phyloP scores from a whole-genome alignment of 1,140 invertebrate species.

The Sminthurinus signatus region DNA sequence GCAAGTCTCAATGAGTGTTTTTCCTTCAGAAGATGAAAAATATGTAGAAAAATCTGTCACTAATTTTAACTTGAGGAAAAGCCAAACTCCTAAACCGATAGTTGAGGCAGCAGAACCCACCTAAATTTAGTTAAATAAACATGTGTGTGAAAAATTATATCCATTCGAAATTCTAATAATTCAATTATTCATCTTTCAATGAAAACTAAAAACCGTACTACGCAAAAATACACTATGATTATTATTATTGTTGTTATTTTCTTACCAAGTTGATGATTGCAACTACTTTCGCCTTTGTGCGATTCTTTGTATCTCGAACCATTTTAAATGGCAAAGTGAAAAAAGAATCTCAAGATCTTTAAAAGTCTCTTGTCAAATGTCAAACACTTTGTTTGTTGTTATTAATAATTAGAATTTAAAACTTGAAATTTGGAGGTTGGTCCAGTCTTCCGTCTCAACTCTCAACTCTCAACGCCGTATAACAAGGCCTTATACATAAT shows the following conservation, averaged over 20 bases:
- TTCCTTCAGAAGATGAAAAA: neutral
- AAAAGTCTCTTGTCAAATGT: too few species aligned
- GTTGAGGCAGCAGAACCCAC: neutral
- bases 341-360: too few species aligned
- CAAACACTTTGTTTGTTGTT: too few species aligned
- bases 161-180: neutral
- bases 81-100: neutral
- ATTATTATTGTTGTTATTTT: neutral
- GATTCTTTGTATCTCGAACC: neutral
- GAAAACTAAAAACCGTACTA: neutral
- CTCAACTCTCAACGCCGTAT: too few species aligned
- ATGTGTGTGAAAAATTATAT: neutral
- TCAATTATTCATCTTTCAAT: neutral
- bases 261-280: conserved; percentile 1
- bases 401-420: too few species aligned
- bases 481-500: too few species aligned
- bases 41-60: neutral
- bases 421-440: too few species aligned
- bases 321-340: too few species aligned
- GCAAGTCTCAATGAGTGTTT: neutral
- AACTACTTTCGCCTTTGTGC: neutral
- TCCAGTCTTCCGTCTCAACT: too few species aligned
- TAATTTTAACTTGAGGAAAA: neutral
- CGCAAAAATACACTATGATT: neutral
- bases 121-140: neutral